A percentile compares a stretch with the other conserved stretches of the same genome.
These are phyloP conservation scores for Magallana gigas DNA, from an alignment of 1,140 invertebrate species.

Conservation along the genomic window DNA sequence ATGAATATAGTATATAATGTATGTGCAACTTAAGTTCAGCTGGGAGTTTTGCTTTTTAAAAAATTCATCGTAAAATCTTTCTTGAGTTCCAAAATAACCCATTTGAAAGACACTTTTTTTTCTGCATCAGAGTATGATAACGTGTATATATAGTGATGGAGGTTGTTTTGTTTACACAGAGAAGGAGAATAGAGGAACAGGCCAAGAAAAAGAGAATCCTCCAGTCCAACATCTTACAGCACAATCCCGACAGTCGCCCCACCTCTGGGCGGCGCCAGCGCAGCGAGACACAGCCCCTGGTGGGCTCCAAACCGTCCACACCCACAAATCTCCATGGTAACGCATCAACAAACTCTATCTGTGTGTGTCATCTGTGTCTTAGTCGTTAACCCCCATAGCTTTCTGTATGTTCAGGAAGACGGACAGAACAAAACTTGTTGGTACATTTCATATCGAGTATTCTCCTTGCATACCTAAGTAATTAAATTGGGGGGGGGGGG, in stretches of 20 bases:
- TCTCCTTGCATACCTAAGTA: no score
- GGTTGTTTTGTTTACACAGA: slow-evolving; percentile 34
- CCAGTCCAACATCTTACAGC: slow-evolving; percentile 48
- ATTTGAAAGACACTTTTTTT: no score
- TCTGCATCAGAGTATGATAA: no score
- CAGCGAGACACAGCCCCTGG: slow-evolving; percentile 47
- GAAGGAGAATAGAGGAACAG: slow-evolving; percentile 53
- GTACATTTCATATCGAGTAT: no score
- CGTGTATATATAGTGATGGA: no score
- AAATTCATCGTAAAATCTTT: no score
- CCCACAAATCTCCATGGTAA: slow-evolving; percentile 44
- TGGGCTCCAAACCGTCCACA: slow-evolving; percentile 56
- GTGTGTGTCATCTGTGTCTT: neutral
- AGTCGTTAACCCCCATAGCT: neutral
- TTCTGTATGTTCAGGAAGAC: neutral
- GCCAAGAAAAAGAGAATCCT: slow-evolving; percentile 45
- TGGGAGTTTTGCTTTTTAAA: no score
- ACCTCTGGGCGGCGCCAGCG: slow-evolving; percentile 42
- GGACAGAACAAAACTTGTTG: no score
- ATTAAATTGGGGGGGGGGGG: no score
- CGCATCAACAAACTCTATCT: neutral
- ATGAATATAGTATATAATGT: no score
- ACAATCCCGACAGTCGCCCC: slow-evolving; percentile 49
- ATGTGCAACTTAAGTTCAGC: no score
- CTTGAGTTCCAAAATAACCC: no score